These are phyloP conservation scores for Chelmon rostratus DNA, from an alignment of 2,797 vertebrate species.

Conservation along the genomic window DNA sequence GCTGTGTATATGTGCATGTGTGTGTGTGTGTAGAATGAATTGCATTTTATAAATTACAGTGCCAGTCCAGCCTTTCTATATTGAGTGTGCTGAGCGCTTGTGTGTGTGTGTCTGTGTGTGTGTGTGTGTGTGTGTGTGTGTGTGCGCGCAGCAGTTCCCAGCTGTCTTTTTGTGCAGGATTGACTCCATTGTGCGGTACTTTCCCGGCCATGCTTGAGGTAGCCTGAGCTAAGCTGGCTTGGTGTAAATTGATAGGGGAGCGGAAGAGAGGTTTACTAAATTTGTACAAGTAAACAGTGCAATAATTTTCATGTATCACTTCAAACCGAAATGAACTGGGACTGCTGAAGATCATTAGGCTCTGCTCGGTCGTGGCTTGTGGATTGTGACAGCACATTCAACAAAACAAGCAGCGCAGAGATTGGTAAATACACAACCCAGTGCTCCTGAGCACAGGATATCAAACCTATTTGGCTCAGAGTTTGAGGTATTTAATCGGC, in stretches of 20 bases:
- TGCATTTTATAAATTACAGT: slow-evolving; percentile 45
- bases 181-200: slow-evolving; percentile 62
- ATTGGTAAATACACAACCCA: slow-evolving; percentile 68
- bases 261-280: slow-evolving; percentile 67
- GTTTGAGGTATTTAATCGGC: slow-evolving; percentile 56
- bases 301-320: slow-evolving; percentile 74
- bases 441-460: slow-evolving; percentile 59
- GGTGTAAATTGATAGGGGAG: slow-evolving; percentile 69
- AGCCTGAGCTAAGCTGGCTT: slow-evolving; percentile 62
- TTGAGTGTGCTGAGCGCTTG: slow-evolving; percentile 10
- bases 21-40: background rate
- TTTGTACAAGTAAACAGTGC: slow-evolving; percentile 70
- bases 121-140: slow-evolving; percentile 26
- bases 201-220: slow-evolving; percentile 66
- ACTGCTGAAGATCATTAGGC: slow-evolving; percentile 70
- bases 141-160: slow-evolving; percentile 21
- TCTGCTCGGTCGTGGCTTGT: slow-evolving; percentile 63
- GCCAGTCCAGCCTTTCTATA: slow-evolving; percentile 8
- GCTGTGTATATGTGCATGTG: background rate
- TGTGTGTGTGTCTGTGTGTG: slow-evolving; percentile 25
- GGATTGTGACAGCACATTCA: slow-evolving; percentile 70
- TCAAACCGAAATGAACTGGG: slow-evolving; percentile 71
- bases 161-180: slow-evolving; percentile 57
- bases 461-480: slow-evolving; percentile 66
- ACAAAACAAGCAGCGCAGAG: slow-evolving; percentile 67